Conservation (phyloP, 2,113 vertebrate genomes). For the Apteryx owenii region DNA sequence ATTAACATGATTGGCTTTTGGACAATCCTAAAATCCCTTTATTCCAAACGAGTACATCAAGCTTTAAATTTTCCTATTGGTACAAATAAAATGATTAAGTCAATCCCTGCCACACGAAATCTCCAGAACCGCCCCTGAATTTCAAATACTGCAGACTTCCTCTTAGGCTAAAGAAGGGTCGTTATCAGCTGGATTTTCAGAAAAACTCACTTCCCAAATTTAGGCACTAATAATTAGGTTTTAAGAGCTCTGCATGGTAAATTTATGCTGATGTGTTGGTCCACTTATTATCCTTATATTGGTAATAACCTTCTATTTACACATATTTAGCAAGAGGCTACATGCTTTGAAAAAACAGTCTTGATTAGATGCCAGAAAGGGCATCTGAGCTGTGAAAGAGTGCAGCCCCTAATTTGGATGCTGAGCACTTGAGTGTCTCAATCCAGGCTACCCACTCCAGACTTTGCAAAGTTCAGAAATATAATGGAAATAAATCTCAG, state of each 20-base stretch:
- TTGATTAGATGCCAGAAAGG: background rate
- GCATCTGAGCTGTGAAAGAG: background rate
- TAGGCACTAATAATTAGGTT: background rate
- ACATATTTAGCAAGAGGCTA: background rate
- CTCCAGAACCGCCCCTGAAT: background rate
- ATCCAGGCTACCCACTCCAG: background rate
- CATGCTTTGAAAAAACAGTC: background rate
- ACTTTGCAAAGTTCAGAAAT: background rate
- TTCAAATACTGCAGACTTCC: background rate
- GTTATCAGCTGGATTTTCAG: background rate
- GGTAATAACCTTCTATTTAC: background rate
- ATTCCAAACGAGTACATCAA: background rate
- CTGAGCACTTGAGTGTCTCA: background rate
- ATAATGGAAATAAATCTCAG: background rate
- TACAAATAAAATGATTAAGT: background rate
- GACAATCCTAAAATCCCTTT: background rate
- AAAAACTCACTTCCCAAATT: background rate
- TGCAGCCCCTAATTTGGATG: background rate
- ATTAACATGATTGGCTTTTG: background rate
- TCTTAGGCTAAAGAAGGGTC: background rate
- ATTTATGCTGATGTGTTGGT: background rate
- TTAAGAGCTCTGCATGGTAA: background rate
- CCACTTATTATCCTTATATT: background rate
- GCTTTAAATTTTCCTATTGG: background rate
- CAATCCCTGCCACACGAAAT: background rate